Conservation (phyloP, 1,140 invertebrate genomes). For the Bombyx mori region ASM3026992v2 NC_085131.1:410501-411000, state of each 20-base stretch:
- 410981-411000: constrained; percentile 1
- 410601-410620: constrained; percentile 15
- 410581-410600: constrained; percentile 3
- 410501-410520: constrained; percentile 1
- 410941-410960: constrained; percentile 12
- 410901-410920: constrained; percentile 11
- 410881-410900: constrained; percentile 14
- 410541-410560: constrained; percentile 1
- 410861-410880: constrained; percentile 6
- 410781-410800: constrained; percentile 6
- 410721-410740: constrained; percentile 15
- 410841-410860: constrained; percentile 4
- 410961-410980: constrained; percentile 8
- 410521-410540: constrained; percentile 5
- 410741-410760: constrained; percentile 8
- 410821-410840: constrained; percentile 7
- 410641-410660: not conserved
- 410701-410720: constrained; percentile 11
- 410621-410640: not conserved
- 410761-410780: constrained; percentile 5
- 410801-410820: constrained; percentile 9
- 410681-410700: constrained; percentile 13
- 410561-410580: constrained; percentile 6
- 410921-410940: constrained; percentile 2
- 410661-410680: not conserved